These are phyloP conservation scores for Theristicus caerulescens DNA, from an alignment of 2,113 vertebrate species.

Conservation along the genomic window DNA sequence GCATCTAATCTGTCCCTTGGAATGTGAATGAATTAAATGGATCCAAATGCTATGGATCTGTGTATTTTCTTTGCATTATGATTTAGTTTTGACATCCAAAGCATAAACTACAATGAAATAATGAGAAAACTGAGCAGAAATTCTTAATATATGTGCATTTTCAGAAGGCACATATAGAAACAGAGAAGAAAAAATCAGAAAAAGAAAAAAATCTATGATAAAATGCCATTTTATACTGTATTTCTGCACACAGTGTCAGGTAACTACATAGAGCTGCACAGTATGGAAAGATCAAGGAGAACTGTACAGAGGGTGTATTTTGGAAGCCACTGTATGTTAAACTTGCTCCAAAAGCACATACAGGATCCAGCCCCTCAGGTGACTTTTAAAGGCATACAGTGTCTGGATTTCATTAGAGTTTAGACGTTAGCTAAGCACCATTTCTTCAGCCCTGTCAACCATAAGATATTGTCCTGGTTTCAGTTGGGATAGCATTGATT, in stretches of 20 bases:
- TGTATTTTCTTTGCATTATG: not conserved
- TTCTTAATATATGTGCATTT: not conserved
- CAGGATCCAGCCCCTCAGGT: not conserved
- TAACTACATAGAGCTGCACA: not conserved
- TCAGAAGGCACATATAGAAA: not conserved
- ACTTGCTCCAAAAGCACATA: not conserved
- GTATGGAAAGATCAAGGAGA: not conserved
- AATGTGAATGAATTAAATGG: not conserved
- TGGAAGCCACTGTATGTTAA: not conserved
- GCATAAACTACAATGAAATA: not conserved
- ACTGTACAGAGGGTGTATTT: not conserved
- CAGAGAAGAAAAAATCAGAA: not conserved
- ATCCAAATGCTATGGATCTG: not conserved
- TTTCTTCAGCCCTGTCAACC: not conserved
- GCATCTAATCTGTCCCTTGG: not conserved
- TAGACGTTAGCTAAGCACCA: not conserved
- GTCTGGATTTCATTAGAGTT: not conserved
- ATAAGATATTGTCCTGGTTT: not conserved
- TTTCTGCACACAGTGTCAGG: not conserved
- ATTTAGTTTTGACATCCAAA: not conserved
- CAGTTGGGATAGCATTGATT: no score
- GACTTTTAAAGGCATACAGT: not conserved
- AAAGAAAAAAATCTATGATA: not conserved
- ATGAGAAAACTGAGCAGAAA: not conserved
- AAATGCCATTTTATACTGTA: not conserved